phyloP scores from a whole-genome alignment of 37 sponge, comb jelly and placozoan genomes.

The Ephydatia muelleri region DNA sequence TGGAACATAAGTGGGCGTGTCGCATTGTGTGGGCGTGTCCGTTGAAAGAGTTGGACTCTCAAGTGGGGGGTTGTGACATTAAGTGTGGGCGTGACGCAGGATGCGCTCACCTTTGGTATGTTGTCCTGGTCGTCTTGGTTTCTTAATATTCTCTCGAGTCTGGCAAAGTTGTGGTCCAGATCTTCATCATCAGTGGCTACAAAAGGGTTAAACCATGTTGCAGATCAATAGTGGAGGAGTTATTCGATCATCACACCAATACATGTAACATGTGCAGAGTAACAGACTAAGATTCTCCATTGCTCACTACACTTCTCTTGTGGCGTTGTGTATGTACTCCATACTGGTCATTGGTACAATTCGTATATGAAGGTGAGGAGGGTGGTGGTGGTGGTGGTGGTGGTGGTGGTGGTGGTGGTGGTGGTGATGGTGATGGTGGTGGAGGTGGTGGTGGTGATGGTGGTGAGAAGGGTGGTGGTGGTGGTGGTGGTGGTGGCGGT shows the following conservation, averaged over 20 bases:
- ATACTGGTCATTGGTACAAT: too few relatives aligned
- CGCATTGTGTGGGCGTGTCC: not conserved
- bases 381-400: not conserved
- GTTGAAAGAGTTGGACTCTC: too few relatives aligned
- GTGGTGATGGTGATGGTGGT: slow-evolving; percentile 72
- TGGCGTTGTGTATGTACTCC: not conserved
- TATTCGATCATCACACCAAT: not conserved
- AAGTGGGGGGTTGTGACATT: not conserved
- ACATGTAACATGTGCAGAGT: too few relatives aligned
- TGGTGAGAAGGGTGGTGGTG: slow-evolving; percentile 64
- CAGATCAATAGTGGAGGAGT: not conserved
- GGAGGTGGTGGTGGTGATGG: slow-evolving; percentile 75
- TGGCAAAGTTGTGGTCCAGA: slow-evolving; percentile 61
- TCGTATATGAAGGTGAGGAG: too few relatives aligned
- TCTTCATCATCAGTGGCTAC: slow-evolving; percentile 55
- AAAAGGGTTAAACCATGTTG: not conserved
- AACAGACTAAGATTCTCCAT: too few relatives aligned
- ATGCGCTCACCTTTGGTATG: slow-evolving; percentile 48
- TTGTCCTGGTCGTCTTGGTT: slow-evolving; percentile 57
- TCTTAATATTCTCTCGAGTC: slow-evolving; percentile 56
- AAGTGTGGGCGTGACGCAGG: not conserved
- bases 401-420: slow-evolving; percentile 79
- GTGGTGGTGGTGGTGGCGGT: slow-evolving; percentile 27
- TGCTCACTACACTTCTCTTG: too few relatives aligned
- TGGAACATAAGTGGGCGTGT: not conserved